These are phyloP conservation scores for Cotesia vestalis DNA, from an alignment of 1,140 invertebrate genomes.

Conservation along the genomic window DNA sequence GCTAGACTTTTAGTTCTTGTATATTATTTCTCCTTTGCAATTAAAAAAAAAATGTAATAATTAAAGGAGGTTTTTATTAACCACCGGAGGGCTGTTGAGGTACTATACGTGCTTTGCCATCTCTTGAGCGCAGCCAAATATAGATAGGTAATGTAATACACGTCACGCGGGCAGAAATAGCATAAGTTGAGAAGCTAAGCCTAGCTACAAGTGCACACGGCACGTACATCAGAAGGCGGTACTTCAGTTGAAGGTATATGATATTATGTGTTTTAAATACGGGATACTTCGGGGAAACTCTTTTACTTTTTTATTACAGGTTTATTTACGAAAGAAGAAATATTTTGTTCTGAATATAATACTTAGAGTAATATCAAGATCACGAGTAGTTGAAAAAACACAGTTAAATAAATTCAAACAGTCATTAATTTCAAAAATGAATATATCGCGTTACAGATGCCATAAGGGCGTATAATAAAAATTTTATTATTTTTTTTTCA, in stretches of 20 bases:
- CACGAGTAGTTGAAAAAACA: too few relatives aligned
- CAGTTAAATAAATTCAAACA: too few relatives aligned
- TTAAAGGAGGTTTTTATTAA: constrained; percentile 19
- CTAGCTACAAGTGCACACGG: constrained; percentile 61
- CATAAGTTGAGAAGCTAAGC: constrained; percentile 46
- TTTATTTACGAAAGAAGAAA: not conserved
- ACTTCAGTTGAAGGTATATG: not conserved
- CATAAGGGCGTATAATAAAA: too few relatives aligned
- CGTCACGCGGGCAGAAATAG: constrained; percentile 63
- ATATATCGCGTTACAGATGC: too few relatives aligned
- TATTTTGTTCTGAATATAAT: not conserved
- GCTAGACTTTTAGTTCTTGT: not conserved
- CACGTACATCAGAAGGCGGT: constrained; percentile 43
- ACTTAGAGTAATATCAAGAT: too few relatives aligned
- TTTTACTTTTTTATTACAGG: not conserved
- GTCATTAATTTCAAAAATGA: too few relatives aligned
- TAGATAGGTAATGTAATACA: constrained; percentile 65
- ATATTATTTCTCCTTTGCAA: not conserved
- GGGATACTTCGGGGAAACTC: not conserved
- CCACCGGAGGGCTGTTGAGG: constrained; percentile 15
- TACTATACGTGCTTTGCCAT: constrained; percentile 1
- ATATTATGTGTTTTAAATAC: constrained; percentile 2
- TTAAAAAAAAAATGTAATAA: constrained; percentile 7
- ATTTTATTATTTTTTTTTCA: too few relatives aligned
- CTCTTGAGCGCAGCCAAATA: constrained; percentile 56